A percentile compares a stretch with the other conserved stretches of the same genome.
Evolutionary conservation across 2,113 vertebrate genomes (phyloP).

Genomic region (Monopterus albus): DNA sequence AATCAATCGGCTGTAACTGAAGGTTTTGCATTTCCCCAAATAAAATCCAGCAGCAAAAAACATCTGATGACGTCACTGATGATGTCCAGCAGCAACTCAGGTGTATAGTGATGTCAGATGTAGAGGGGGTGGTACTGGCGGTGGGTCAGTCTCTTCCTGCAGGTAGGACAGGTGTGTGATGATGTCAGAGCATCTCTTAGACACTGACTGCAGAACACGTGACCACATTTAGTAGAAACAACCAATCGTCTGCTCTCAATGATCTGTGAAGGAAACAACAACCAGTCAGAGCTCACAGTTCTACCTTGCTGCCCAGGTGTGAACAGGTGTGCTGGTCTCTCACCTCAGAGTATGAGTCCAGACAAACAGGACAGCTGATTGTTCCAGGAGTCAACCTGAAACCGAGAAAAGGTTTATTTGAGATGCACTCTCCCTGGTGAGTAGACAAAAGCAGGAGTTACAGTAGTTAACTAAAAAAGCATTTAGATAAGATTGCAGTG

Average conservation of each 20-base stretch:
- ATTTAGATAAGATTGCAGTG: too few relatives aligned
- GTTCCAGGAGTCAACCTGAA: constrained; percentile 84
- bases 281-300: constrained; percentile 15
- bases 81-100: background rate
- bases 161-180: constrained; percentile 91
- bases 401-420: too few relatives aligned
- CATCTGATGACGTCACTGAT: background rate
- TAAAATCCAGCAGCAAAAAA: background rate
- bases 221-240: constrained; percentile 94
- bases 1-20: background rate
- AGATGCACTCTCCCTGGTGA: too few relatives aligned
- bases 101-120: constrained; percentile 81
- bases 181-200: constrained; percentile 89
- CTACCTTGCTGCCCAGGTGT: background rate
- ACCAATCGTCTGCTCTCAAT: constrained; percentile 91
- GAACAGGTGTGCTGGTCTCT: constrained; percentile 42
- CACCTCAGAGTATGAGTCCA: constrained; percentile 93
- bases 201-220: constrained; percentile 97
- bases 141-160: constrained; percentile 91
- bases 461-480: too few relatives aligned
- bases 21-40: background rate
- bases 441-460: too few relatives aligned
- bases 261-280: constrained; percentile 81
- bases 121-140: constrained; percentile 97
- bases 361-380: constrained; percentile 91